phyloP scores from a whole-genome alignment of 1,140 invertebrate genomes.

The Drosophila nikananu region DNA sequence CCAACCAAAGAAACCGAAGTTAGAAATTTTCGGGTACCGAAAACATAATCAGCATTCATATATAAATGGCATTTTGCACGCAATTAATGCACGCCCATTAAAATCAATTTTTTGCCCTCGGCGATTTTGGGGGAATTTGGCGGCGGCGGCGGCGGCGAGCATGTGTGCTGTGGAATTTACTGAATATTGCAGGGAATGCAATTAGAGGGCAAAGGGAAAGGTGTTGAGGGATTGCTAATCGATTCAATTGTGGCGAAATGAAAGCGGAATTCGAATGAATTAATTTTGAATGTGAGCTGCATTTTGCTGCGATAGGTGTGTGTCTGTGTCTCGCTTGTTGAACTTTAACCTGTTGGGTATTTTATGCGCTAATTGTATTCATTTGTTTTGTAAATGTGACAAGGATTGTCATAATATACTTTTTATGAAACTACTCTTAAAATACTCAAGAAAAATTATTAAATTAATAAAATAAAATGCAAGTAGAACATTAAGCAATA shows the following conservation, averaged over 20 bases:
- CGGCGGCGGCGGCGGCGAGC: background rate
- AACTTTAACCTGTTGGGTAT: conserved; percentile 20
- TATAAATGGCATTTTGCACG: conserved; percentile 18
- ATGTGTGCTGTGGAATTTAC: conserved; percentile 16
- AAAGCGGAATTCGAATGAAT: conserved; percentile 17
- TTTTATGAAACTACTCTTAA: background rate
- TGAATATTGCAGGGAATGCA: conserved; percentile 19
- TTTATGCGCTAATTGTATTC: background rate
- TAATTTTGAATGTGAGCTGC: conserved; percentile 7
- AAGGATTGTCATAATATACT: too few species aligned
- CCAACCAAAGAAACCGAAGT: conserved; percentile 20
- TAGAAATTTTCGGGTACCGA: conserved; percentile 16
- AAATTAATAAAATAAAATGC: too few species aligned
- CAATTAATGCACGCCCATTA: conserved; percentile 68
- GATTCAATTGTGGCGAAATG: conserved; percentile 37
- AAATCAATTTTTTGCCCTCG: conserved; percentile 55
- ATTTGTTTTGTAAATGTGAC: background rate
- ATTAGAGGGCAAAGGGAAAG: conserved; percentile 25
- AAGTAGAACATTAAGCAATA: background rate
- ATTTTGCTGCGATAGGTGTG: too few species aligned
- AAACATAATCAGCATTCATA: conserved; percentile 33
- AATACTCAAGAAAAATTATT: background rate
- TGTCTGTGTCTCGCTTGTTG: background rate
- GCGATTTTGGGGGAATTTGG: background rate
- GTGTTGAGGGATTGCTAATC: conserved; percentile 41